Percentiles rank a stretch among this genome's conserved stretches.
Conservation (phyloP, 1,140 invertebrate genomes). For the Maconellicoccus hirsutus region DNA sequence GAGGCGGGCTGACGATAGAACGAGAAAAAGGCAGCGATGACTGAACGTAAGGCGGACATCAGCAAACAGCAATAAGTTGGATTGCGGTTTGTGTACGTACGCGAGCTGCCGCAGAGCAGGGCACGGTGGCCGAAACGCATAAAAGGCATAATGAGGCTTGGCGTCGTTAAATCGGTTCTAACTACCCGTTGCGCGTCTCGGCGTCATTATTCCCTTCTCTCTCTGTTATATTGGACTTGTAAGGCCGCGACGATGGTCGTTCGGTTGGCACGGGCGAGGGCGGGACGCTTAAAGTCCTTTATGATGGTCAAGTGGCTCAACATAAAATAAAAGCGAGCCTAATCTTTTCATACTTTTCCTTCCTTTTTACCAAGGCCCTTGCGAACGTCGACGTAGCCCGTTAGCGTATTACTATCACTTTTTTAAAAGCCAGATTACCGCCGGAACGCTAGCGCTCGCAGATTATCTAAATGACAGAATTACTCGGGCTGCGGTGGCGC, state of each 20-base stretch:
- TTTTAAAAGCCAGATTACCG: conserved; percentile 16
- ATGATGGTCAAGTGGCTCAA: conserved; percentile 20
- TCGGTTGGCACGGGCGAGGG: background rate
- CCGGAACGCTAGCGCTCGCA: background rate
- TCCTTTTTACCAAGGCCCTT: background rate
- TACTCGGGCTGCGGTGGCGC: background rate
- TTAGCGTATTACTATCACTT: conserved; percentile 19
- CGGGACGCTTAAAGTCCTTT: conserved; percentile 19
- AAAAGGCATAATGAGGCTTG: conserved; percentile 16
- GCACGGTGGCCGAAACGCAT: background rate
- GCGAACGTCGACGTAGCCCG: background rate
- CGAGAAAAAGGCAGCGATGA: background rate
- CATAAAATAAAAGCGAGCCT: conserved; percentile 19
- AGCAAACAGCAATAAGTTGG: background rate
- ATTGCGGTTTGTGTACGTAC: background rate
- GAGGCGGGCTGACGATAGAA: background rate
- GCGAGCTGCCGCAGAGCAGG: background rate
- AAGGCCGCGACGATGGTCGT: background rate
- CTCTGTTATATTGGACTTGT: too few relatives aligned
- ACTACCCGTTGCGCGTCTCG: background rate
- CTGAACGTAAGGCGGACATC: background rate
- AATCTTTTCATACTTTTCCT: conserved; percentile 19
- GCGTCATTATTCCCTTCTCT: background rate
- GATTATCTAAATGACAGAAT: conserved; percentile 22
- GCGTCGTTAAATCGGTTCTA: conserved; percentile 21